Base-by-base conservation (phyloP, 2,888 invertebrate genomes). In the Eutolmus rufibarbis region DNA sequence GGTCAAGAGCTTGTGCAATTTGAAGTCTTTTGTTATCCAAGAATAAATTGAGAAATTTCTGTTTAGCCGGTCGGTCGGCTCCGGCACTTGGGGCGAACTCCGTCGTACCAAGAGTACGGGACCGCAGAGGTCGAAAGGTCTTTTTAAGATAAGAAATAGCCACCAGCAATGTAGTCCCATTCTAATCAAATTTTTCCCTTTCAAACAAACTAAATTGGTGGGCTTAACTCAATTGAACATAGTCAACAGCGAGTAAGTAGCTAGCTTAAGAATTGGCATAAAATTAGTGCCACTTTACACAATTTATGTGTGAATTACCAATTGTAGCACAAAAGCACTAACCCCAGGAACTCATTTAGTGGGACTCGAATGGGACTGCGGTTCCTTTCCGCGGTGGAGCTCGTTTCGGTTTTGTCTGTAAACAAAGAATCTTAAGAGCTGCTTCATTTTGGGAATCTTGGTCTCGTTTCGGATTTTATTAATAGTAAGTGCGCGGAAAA, bases 281-380 rank as follows among this genome's bases (percentile, higher is more conserved):
- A 81, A 87, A 87, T 87, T 86, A 87, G 81, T 51, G 31, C 86
- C 87, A 86, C 86, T 84, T 87, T 87, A 87, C 86, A 87, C 87
- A 87, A 87, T 87, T 87, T 87, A 87, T 51, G 87, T 87, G 87
- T 87, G 87, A 87, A 87, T 87, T 87, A 86, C 74, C 79, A 87
- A 87, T 87, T 87, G 87, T 76, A 37, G 37, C 19, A 76, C 37
- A 76, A 76, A 76, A 76, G 37, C 23, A 66, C 9, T 66, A 23
- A 57, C 23, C 23, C 23, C 57, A 57, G 57, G 57, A 57, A 57
- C 57, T 57, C 57, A 23, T 57, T 57, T 57, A 23, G 57, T 57
- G 8, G 19, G 12, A 57, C 57, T 57, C 57, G 37, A 74, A 76
- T 76, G 31, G 31, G n/a, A 37, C n/a, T 34, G n/a, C 37, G 37